Percentiles rank a stretch among this genome's conserved stretches.
Evolutionary conservation across 2,797 vertebrate species (phyloP).

Genomic region (Manis crassicaudata): DNA sequence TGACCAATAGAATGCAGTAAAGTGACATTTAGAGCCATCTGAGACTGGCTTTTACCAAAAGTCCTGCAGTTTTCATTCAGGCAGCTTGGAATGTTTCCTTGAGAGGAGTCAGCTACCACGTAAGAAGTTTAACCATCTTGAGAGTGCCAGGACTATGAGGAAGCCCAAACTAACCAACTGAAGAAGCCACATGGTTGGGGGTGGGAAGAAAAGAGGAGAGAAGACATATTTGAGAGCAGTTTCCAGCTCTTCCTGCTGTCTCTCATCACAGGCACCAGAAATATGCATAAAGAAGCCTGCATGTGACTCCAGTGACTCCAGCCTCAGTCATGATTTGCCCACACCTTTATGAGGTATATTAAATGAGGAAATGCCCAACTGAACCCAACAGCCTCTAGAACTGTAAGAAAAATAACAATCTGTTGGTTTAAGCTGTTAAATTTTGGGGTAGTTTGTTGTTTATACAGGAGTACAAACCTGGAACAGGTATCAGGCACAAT

Average conservation of each 20-base stretch:
- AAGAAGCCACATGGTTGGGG: background rate
- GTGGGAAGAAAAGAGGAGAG: background rate
- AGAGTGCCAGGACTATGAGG: background rate
- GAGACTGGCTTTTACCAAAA: conserved; percentile 24
- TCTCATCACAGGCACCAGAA: background rate
- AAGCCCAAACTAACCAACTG: background rate
- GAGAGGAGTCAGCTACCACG: background rate
- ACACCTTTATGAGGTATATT: background rate
- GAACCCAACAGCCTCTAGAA: background rate
- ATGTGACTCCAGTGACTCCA: background rate
- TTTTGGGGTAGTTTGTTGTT: background rate
- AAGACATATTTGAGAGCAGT: background rate
- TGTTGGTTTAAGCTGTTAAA: background rate
- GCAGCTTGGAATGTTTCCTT: background rate
- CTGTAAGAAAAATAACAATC: background rate
- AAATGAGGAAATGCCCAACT: background rate
- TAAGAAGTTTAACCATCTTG: background rate
- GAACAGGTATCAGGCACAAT: background rate
- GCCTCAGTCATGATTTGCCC: background rate
- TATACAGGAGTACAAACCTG: background rate
- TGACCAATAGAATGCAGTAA: background rate
- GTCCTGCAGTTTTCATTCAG: background rate
- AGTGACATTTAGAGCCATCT: background rate
- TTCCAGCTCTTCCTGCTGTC: background rate
- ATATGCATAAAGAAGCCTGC: background rate